phyloP scores from a whole-genome alignment of 2,888 invertebrate species.

The Chalcis sispes region DNA sequence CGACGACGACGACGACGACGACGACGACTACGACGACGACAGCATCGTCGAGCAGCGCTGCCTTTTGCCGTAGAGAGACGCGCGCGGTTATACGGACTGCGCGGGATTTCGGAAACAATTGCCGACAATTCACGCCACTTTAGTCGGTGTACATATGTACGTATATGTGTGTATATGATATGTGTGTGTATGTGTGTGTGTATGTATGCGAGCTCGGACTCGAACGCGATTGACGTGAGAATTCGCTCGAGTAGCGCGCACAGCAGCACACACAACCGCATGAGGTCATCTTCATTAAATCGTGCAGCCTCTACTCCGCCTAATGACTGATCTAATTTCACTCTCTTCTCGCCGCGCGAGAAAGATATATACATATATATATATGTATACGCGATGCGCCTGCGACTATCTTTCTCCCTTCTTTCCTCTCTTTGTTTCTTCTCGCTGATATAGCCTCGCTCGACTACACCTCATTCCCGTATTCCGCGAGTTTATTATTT shows the following conservation, averaged over 20 bases:
- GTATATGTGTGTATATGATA: too few species aligned
- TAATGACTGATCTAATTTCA: slow-evolving; percentile 75
- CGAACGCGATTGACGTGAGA: slow-evolving; percentile 76
- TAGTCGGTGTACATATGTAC: slow-evolving; percentile 59
- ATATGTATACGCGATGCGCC: background rate
- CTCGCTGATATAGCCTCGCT: too few species aligned
- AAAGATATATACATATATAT: slow-evolving; percentile 1
- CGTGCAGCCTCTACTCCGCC: slow-evolving; percentile 74
- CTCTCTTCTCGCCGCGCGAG: slow-evolving; percentile 55
- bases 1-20: too few species aligned
- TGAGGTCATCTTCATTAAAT: slow-evolving; percentile 77
- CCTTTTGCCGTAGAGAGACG: too few species aligned
- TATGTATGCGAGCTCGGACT: slow-evolving; percentile 4
- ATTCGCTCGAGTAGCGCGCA: slow-evolving; percentile 68
- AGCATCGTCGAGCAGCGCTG: too few species aligned
- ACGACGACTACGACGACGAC: too few species aligned
- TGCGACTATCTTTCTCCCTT: background rate
- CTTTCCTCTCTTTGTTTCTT: too few species aligned
- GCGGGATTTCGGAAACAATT: slow-evolving; percentile 77
- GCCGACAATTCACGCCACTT: slow-evolving; percentile 76
- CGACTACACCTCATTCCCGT: too few species aligned
- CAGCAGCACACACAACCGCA: slow-evolving; percentile 58
- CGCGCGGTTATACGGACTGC: slow-evolving; percentile 70
- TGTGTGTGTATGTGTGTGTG: too few species aligned
- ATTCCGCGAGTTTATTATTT: too few species aligned